Base-by-base conservation (phyloP, 2,888 invertebrate genomes). In the Oscheius sp. region DNA sequence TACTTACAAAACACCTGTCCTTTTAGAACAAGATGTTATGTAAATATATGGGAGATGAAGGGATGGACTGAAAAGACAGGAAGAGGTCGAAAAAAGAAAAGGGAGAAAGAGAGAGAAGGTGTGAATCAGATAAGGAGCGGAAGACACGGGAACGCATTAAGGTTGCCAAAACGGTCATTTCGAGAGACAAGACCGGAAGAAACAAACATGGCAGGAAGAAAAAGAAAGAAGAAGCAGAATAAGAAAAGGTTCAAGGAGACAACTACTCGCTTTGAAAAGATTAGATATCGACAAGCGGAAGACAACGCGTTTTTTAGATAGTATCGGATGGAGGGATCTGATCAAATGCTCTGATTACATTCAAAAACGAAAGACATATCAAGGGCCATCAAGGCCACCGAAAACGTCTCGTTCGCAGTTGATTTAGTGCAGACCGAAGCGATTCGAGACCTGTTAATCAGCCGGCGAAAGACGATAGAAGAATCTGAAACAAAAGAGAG, bases 341-440 rank as follows among this genome's bases (percentile, higher is more conserved):
- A 50, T 50, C 28, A 50, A 30, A 20, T 26, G 26, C n/a, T 22
- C 28, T 50, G 50, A 50, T 50, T 28, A 20, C 24, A 54, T 54
- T 54, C 54, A 54, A 54, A 54, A 22, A 24, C 30, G 50, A 20
- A 9, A 33, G 32, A 20, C 33, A 36, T 54, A 54, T 54, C 54
- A 54, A 12, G 59, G 30, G 44, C 44, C 24, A 59, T 59, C 59
- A 59, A 59, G 59, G 59, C 59, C 59, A 59, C 59, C 44, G 56
- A 56, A 56, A 56, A n/a, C n/a, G n/a, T 56, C 33, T 56, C 28
- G 24, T 56, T 56, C 56, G 59, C 59, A 59, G 44, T 59, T 59
- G 59, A 59, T 59, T 59, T 59, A 59, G 26, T 41, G 59, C n/a
- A 41, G 47, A 44, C 9, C 5, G 45, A 6, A 36, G 33, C 30